Percentiles rank a stretch among this genome's conserved stretches.
Conservation (phyloP, 2,888 invertebrate genomes). For the Morpho deidamia region DNA sequence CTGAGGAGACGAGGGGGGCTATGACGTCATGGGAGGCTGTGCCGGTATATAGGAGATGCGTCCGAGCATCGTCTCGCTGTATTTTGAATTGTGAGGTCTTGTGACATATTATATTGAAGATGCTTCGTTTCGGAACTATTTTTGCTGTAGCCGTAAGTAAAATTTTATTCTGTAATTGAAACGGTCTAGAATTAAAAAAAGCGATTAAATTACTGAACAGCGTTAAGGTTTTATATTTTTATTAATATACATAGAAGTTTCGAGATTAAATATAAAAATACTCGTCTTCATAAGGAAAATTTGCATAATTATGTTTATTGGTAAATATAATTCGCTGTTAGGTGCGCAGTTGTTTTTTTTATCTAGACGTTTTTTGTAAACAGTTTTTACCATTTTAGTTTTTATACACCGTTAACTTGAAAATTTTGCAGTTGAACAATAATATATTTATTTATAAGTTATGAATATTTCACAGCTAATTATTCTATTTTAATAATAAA, state of each 20-base stretch:
- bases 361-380: neutral
- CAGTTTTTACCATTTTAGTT: neutral
- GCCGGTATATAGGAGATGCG: conserved; percentile 67
- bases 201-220: too few relatives aligned
- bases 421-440: too few relatives aligned
- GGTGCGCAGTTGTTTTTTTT: neutral
- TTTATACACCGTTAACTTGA: too few relatives aligned
- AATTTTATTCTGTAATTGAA: neutral
- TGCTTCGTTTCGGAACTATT: conserved; percentile 55
- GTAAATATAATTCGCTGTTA: neutral
- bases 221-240: too few relatives aligned
- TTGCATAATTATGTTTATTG: neutral
- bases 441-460: neutral
- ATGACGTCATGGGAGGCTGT: conserved; percentile 68
- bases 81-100: conserved; percentile 47
- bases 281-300: neutral
- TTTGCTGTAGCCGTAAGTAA: conserved; percentile 52
- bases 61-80: conserved; percentile 46
- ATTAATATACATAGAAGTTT: too few relatives aligned
- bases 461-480: neutral
- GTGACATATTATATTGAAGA: conserved; percentile 39
- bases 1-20: conserved; percentile 26
- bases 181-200: too few relatives aligned
- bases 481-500: too few relatives aligned
- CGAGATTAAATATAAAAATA: neutral